A percentile compares a stretch with the other conserved stretches of the same genome.
Evolutionary conservation across 2,888 invertebrate species (phyloP).

Genomic region (Tipula vernalis): DNA sequence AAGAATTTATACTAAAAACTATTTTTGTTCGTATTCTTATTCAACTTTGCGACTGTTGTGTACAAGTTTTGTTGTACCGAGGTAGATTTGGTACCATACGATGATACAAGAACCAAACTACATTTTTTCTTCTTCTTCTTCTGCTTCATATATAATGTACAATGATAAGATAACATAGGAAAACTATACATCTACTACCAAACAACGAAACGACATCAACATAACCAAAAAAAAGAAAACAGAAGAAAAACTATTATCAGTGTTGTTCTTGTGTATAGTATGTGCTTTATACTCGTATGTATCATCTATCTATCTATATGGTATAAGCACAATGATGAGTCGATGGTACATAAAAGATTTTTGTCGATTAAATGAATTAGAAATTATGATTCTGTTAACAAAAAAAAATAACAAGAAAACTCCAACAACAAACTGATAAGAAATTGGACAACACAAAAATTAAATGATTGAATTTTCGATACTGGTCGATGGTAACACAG

Average conservation of each 20-base stretch:
- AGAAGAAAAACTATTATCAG: not conserved
- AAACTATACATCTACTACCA: not conserved
- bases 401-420: not conserved
- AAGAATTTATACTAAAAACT: not conserved
- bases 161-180: not conserved
- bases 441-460: not conserved
- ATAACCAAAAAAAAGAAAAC: not conserved
- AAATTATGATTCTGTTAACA: not conserved
- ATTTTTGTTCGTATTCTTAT: not conserved
- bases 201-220: not conserved
- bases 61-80: not conserved
- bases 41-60: not conserved
- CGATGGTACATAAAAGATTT: not conserved
- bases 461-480: slow-evolving; percentile 4
- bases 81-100: not conserved
- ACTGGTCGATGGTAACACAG: not conserved
- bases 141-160: not conserved
- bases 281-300: not conserved
- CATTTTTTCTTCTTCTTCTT: not conserved
- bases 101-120: not conserved
- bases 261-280: not conserved
- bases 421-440: not conserved
- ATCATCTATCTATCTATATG: not conserved
- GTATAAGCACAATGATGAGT: not conserved
- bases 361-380: slow-evolving; percentile 4